Evolutionary conservation across 2,113 vertebrate species (phyloP).

Genomic region (Syrrhaptes paradoxus): DNA sequence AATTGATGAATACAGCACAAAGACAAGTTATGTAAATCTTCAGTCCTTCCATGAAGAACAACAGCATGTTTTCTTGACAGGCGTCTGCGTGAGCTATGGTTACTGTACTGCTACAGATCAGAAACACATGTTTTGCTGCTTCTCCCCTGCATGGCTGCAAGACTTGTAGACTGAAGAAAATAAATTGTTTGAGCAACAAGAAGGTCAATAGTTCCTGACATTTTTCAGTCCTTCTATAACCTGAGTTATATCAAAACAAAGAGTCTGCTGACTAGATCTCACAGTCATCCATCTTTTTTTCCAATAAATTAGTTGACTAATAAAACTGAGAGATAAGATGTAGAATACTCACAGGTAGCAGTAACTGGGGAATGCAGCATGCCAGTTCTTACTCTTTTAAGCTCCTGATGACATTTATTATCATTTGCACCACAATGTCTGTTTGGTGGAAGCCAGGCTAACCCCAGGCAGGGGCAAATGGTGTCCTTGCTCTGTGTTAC

Average conservation of each 20-base stretch:
- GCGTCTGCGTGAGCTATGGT: not conserved
- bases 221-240: not conserved
- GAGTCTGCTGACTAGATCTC: not conserved
- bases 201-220: not conserved
- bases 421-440: not conserved
- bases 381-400: not conserved
- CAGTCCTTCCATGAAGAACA: conserved; percentile 23
- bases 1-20: conserved; percentile 14
- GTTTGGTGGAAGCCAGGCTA: not conserved
- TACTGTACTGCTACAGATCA: not conserved
- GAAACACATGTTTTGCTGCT: not conserved
- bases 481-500: not conserved
- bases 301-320: not conserved
- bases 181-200: not conserved
- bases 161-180: not conserved
- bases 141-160: not conserved
- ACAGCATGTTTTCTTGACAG: conserved; percentile 17
- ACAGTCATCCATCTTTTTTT: not conserved
- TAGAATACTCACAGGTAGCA: not conserved
- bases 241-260: not conserved
- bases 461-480: not conserved
- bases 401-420: not conserved
- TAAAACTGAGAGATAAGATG: not conserved
- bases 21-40: conserved; percentile 32
- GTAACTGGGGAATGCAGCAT: not conserved